Evolutionary conservation across 2,888 invertebrate genomes (phyloP).

Genomic region (Drosophila suboccidentalis): DNA sequence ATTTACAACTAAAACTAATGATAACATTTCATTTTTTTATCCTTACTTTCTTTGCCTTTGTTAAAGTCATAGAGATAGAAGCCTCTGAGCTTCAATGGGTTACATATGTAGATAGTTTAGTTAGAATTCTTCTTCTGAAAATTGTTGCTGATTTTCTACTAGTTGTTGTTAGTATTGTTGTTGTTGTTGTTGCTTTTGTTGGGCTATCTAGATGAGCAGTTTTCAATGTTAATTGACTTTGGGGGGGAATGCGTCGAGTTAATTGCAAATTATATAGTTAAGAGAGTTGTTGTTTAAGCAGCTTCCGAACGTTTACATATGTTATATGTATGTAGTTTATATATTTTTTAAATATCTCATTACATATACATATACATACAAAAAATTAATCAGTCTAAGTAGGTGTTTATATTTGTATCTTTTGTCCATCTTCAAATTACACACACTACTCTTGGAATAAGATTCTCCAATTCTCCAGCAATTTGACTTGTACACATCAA

Average conservation of each 20-base stretch:
- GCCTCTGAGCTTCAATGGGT: conserved; percentile 60
- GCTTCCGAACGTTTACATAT: conserved; percentile 40
- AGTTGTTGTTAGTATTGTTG: background rate
- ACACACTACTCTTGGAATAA: conserved; percentile 29
- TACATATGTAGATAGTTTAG: conserved; percentile 28
- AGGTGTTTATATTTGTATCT: conserved; percentile 56
- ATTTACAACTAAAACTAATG: conserved; percentile 78
- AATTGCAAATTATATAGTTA: conserved; percentile 41
- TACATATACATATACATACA: conserved; percentile 67
- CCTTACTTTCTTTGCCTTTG: conserved; percentile 18
- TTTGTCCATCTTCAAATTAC: conserved; percentile 32
- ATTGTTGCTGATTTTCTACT: conserved; percentile 5
- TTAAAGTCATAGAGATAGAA: conserved; percentile 37
- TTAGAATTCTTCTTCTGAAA: conserved; percentile 15
- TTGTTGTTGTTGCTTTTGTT: conserved; percentile 5
- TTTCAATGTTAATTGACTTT: conserved; percentile 52
- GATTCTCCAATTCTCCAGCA: conserved; percentile 31
- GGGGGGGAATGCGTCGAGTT: conserved; percentile 37
- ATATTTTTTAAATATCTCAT: conserved; percentile 45
- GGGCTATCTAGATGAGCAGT: conserved; percentile 34
- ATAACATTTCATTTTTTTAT: conserved; percentile 62
- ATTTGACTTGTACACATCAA: conserved; percentile 42
- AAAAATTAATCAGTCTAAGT: conserved; percentile 82
- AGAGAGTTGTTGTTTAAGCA: conserved; percentile 36
- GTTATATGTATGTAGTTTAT: conserved; percentile 22